These are phyloP conservation scores for Varanus komodoensis DNA, from an alignment of 2,113 vertebrate genomes.

Conservation along the genomic window DNA sequence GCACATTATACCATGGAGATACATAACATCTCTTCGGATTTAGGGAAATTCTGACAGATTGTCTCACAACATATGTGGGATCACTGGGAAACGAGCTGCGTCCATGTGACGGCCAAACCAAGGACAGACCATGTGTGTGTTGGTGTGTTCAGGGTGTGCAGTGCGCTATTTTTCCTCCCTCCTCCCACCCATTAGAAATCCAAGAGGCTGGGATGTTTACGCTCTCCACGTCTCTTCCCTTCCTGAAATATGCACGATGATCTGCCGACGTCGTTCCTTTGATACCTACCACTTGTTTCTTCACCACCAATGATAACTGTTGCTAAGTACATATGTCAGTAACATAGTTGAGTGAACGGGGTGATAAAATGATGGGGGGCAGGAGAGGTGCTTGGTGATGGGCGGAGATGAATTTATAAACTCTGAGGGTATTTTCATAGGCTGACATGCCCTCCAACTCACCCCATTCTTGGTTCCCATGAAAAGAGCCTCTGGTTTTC, in stretches of 20 bases:
- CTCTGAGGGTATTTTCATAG: conserved; percentile 58
- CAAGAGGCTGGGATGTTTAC: conserved; percentile 53
- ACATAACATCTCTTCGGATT: conserved; percentile 55
- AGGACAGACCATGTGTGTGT: background rate
- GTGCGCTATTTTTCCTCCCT: conserved; percentile 40
- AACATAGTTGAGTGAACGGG: conserved; percentile 55
- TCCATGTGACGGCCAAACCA: conserved; percentile 53
- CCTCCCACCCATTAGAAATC: conserved; percentile 46
- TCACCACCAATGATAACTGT: conserved; percentile 60
- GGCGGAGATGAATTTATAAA: conserved; percentile 51
- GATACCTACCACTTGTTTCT: conserved; percentile 71
- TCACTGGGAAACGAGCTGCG: conserved; percentile 62
- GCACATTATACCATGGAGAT: conserved; percentile 66
- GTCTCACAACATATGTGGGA: conserved; percentile 71
- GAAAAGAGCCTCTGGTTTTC: conserved; percentile 12
- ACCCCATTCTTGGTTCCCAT: conserved; percentile 11
- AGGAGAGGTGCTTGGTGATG: conserved; percentile 22
- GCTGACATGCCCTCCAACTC: conserved; percentile 37
- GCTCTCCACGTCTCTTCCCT: conserved; percentile 57
- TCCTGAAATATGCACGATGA: conserved; percentile 68
- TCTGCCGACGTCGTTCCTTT: conserved; percentile 62
- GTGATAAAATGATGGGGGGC: conserved; percentile 58
- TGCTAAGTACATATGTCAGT: conserved; percentile 70
- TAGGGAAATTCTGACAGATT: conserved; percentile 70
- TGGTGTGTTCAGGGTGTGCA: background rate